Conservation (phyloP, 2,113 vertebrate genomes). For the Microtus ochrogaster region DNA sequence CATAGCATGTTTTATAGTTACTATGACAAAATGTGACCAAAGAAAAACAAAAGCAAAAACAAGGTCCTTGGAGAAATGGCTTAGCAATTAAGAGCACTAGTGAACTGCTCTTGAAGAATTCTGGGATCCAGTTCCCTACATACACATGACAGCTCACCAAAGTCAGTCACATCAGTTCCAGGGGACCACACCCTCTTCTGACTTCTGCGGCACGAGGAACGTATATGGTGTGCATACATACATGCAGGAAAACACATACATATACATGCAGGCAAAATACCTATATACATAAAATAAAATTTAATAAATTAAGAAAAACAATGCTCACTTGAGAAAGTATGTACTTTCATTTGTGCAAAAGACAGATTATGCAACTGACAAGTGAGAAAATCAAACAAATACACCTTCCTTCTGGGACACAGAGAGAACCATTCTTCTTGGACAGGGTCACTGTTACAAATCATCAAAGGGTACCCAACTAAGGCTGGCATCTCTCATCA, state of each 20-base stretch:
- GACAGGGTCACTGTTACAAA: not conserved
- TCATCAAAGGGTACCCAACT: not conserved
- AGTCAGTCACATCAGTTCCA: not conserved
- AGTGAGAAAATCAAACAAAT: not conserved
- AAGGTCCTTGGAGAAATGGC: not conserved
- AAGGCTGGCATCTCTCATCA: not conserved
- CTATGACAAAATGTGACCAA: not conserved
- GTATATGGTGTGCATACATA: too few relatives aligned
- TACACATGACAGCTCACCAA: not conserved
- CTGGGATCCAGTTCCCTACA: not conserved
- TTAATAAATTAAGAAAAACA: not conserved
- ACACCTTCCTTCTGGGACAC: not conserved
- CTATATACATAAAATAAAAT: not conserved
- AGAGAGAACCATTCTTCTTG: not conserved
- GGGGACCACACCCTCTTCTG: not conserved
- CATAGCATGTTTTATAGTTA: not conserved
- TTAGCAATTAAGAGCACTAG: not conserved
- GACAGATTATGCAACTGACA: not conserved
- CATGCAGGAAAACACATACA: not conserved
- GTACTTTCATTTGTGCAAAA: not conserved
- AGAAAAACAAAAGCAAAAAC: not conserved
- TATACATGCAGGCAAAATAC: not conserved
- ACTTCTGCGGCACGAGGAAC: not conserved
- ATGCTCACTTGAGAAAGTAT: not conserved
- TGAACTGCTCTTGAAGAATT: not conserved